Percentiles rank a stretch among this genome's conserved stretches.
These are phyloP conservation scores for Echiichthys vipera DNA, from an alignment of 2,797 vertebrate genomes.

Conservation along the genomic window DNA sequence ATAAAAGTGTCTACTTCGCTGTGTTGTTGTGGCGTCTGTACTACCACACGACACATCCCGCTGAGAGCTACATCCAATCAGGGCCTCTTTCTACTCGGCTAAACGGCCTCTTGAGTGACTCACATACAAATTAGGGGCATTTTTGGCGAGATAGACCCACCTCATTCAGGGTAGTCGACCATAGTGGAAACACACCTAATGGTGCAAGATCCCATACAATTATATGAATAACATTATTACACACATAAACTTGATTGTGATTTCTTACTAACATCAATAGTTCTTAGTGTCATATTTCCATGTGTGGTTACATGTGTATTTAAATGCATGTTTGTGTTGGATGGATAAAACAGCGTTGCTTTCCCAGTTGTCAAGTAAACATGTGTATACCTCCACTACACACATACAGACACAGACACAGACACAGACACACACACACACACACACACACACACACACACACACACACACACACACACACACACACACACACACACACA, in stretches of 20 bases:
- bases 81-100: too few relatives aligned
- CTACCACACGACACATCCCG: too few relatives aligned
- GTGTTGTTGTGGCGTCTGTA: too few relatives aligned
- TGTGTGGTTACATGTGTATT: constrained; percentile 15
- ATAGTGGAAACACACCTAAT: too few relatives aligned
- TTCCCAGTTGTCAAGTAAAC: constrained; percentile 52
- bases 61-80: too few relatives aligned
- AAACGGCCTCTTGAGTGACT: too few relatives aligned
- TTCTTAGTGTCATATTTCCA: background rate
- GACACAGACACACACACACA: constrained; percentile 3
- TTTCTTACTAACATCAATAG: background rate
- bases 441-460: constrained; percentile 8
- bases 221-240: too few relatives aligned
- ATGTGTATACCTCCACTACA: constrained; percentile 12
- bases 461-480: constrained; percentile 2
- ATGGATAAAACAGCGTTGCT: constrained; percentile 10
- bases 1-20: too few relatives aligned
- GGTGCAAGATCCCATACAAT: background rate
- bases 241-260: too few relatives aligned
- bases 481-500: constrained; percentile 8
- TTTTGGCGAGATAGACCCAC: too few relatives aligned
- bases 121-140: too few relatives aligned
- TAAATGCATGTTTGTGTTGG: constrained; percentile 31
- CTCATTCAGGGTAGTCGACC: too few relatives aligned
- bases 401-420: background rate